Base-by-base conservation (phyloP, 1,140 invertebrate species). In the Venturia canescens region DNA sequence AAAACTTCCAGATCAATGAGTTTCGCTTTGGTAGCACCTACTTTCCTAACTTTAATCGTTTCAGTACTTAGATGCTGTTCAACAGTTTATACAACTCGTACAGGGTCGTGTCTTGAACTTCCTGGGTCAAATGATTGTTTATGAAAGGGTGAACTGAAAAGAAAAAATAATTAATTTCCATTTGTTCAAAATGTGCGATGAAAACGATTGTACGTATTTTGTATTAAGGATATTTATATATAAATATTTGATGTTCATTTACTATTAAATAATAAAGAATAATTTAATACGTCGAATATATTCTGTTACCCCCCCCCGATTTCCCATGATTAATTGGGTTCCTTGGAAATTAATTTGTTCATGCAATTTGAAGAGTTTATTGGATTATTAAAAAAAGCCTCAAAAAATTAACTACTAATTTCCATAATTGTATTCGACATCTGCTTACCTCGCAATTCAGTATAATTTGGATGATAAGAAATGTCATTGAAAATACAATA, bases 401-500 rank as follows among this genome's bases (percentile, higher is more conserved):
- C n/a, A 44, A 44, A 44, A 44, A 44, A 44, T 44, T 9, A 13
- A 11, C 38, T 9, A 44, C 11, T 1, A 44, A 7, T 34, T 34
- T 34, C 7, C 31, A 44, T 44, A 44, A 44, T 44, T 44, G 7
- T 44, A 11, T 5, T 53, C 50, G 50, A 7, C 50, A 18, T 3
- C 6, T 18, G 88, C 89, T 88, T 79, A 90, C 89, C 85, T 74
- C 86, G 50, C 69, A 82, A 57, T 72, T 87, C 79, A 15, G 82
- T 50, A 78, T 88, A 85, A 34, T 84, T 82, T 84, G 86, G 86
- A 83, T 83, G 85, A 83, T 83, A 86, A 48, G 94, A 92, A 74
- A 95, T 87, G 86, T 94, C 93, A 81, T 94, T 93, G 87, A 93
- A 95, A 76, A 93, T 93, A 16, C 94, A 88, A 80, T 94, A 95